Base-by-base conservation (phyloP, 2,888 invertebrate genomes). In the Ornithoptera priamus region DNA sequence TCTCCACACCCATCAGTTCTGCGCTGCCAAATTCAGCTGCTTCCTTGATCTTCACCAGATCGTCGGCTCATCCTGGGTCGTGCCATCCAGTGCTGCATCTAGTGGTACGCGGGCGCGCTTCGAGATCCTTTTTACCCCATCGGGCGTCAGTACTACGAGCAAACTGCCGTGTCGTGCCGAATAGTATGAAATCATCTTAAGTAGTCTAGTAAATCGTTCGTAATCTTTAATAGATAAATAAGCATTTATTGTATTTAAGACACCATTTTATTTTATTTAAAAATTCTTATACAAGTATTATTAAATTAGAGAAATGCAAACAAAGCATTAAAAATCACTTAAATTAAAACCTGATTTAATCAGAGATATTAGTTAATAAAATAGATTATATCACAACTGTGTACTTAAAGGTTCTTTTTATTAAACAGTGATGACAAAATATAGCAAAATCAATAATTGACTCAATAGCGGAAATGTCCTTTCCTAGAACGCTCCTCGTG, bases 401-500 rank as follows among this genome's bases (percentile, higher is more conserved):
- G 82, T 81, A 83, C 81, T 82, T 80, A 75, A 74, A 72, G 65
- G 71, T 78, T 71, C 73, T 62, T 57, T 53, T 62, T 36, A 71
- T 20, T 39, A 64, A 42, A 69, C 67, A 68, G 68, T 75, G 68
- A 64, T 42, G 67, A 70, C 58, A 56, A 68, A 62, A 57, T 24
- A 18, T 60, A 24, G 65, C 73, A 53, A 6, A 3, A 7, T 53
- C 18, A n/a, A 53, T n/a, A 68, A 72, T 64, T 73, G 66, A 71
- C 72, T 94, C 93, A 97, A 87, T 96, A 97, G 85, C 96, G 95
- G 92, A 96, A 97, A 83, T 96, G 96, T 72, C 96, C 96, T 87
- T 96, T 96, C 81, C 95, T 94, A 73, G 96, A 96, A 79, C 96
- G 93, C 79, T 96, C 96, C 81, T 97, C 96, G 86, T 97, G 96